Evolutionary conservation across 2,113 vertebrate genomes (phyloP).

Genomic region (Terrapene triunguis): DNA sequence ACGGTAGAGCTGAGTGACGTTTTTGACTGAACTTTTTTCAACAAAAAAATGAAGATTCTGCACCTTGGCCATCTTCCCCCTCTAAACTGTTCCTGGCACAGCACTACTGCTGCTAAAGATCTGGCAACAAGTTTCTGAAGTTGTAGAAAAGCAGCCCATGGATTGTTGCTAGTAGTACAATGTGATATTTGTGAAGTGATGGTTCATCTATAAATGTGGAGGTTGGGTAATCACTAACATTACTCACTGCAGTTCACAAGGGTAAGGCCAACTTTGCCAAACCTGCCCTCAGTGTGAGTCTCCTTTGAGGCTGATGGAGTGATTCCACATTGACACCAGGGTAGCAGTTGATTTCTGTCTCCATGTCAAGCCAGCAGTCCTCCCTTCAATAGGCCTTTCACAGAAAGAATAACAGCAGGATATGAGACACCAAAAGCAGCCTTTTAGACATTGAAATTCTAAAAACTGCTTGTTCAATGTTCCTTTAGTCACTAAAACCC

Average conservation of each 20-base stretch:
- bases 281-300: neutral
- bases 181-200: accelerated
- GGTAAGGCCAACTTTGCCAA: neutral
- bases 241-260: neutral
- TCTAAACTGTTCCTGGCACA: neutral
- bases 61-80: neutral
- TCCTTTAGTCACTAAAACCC: neutral
- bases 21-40: neutral
- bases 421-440: neutral
- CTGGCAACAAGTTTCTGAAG: neutral
- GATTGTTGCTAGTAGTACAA: neutral
- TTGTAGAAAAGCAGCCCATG: accelerated
- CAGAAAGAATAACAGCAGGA: neutral
- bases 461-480: neutral
- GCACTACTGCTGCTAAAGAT: neutral
- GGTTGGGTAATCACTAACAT: accelerated
- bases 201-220: neutral
- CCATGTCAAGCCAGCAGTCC: neutral
- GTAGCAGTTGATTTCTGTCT: neutral
- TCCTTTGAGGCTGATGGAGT: neutral
- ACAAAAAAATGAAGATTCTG: neutral
- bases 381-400: accelerated
- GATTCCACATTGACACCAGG: neutral
- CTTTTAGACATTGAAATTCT: neutral
- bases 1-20: neutral